Conservation (phyloP, 53 echinoderm and acorn worm genomes). For the Hippasteria phrygiana region DNA sequence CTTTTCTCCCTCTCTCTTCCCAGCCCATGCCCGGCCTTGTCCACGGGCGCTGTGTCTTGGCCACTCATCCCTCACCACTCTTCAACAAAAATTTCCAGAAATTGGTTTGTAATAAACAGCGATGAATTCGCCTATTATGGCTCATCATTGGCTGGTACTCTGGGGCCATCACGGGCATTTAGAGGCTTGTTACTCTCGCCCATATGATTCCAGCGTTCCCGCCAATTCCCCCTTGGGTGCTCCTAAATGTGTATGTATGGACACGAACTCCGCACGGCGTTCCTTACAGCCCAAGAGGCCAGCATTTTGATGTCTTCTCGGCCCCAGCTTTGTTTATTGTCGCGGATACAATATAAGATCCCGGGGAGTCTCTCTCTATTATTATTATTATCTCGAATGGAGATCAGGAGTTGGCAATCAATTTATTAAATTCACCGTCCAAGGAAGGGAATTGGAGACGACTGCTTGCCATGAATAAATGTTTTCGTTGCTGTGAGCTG, state of each 20-base stretch:
- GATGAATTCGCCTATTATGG: constrained; percentile 62
- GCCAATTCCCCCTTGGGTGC: background rate
- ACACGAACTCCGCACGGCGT: constrained; percentile 46
- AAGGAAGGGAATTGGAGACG: background rate
- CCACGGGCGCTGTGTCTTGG: background rate
- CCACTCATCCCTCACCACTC: constrained; percentile 55
- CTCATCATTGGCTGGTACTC: constrained; percentile 40
- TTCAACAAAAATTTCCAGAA: constrained; percentile 33
- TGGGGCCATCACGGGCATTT: constrained; percentile 57
- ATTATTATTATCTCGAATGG: constrained; percentile 7
- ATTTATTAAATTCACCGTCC: constrained; percentile 51
- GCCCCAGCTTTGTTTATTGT: constrained; percentile 48
- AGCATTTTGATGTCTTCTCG: background rate
- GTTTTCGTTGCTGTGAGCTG: background rate
- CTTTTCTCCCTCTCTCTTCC: background rate
- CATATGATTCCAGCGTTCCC: constrained; percentile 32
- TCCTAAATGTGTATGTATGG: constrained; percentile 42
- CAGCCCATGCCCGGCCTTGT: background rate
- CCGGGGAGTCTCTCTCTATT: background rate
- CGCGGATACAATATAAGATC: constrained; percentile 12
- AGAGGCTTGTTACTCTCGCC: constrained; percentile 43
- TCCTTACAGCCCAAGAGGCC: constrained; percentile 14
- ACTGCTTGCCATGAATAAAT: background rate
- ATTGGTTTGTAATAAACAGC: constrained; percentile 68
- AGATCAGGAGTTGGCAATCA: constrained; percentile 52